phyloP scores from a whole-genome alignment of 2,888 invertebrate genomes.

The Lasius platythorax region DNA sequence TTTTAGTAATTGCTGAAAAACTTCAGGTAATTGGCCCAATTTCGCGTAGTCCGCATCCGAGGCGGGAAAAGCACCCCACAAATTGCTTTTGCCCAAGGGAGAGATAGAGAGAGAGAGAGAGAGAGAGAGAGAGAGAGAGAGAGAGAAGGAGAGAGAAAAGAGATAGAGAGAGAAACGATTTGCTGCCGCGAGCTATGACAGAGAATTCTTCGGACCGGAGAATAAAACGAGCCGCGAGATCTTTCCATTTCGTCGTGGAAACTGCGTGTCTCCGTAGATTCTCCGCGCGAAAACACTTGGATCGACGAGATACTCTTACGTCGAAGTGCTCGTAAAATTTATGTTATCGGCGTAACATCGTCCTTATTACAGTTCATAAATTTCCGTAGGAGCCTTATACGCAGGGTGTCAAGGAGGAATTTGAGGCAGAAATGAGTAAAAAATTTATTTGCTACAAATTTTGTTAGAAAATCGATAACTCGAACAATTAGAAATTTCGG shows the following conservation, averaged over 20 bases:
- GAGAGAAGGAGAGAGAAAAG: background rate
- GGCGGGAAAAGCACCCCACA: slow-evolving; percentile 34
- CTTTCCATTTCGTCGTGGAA: slow-evolving; percentile 1
- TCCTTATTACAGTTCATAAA: slow-evolving; percentile 17
- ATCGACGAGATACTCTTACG: slow-evolving; percentile 2
- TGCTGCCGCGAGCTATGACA: slow-evolving; percentile 24
- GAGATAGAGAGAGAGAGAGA: background rate
- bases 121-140: background rate
- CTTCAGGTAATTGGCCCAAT: slow-evolving; percentile 61
- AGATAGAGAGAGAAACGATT: slow-evolving; percentile 15
- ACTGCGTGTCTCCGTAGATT: background rate
- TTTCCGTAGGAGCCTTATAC: background rate
- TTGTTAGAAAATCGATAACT: background rate
- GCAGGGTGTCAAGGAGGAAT: background rate
- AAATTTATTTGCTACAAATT: slow-evolving; percentile 29
- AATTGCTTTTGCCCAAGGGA: slow-evolving; percentile 37
- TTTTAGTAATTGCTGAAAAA: slow-evolving; percentile 60
- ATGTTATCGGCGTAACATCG: slow-evolving; percentile 33
- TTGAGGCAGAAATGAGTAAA: background rate
- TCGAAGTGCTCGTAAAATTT: background rate
- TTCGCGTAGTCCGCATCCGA: slow-evolving; percentile 35
- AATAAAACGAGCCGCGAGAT: slow-evolving; percentile 10
- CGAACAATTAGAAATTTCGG: slow-evolving; percentile 3
- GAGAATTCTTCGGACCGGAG: slow-evolving; percentile 13
- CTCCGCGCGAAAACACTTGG: background rate